Base-by-base conservation (phyloP, 2,888 invertebrate genomes). In the Brenthis daphne region DNA sequence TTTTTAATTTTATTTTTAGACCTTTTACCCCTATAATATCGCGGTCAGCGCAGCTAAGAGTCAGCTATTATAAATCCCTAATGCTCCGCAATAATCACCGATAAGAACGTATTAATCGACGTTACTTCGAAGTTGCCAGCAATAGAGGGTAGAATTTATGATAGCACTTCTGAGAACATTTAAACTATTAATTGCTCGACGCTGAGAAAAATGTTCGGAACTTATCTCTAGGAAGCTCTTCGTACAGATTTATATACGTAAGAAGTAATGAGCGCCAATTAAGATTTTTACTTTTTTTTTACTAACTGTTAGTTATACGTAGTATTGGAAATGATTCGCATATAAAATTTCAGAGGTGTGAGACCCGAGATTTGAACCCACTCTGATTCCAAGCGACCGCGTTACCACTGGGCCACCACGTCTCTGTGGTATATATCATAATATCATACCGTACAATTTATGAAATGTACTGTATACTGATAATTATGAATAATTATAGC, bases 121-220 rank as follows among this genome's bases (percentile, higher is more conserved):
- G 60, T n/a, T 58, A 50, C 50, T 29, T n/a, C 29, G 50, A 48
- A 50, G 29, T 50, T 14, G 63, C 14, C 0, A n/a, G 11, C n/a
- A 3, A 16, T 53, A 53, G 51, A n/a, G 51, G 53, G 37, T 43
- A 63, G 63, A 54, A 63, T 63, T 63, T 37, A 63, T 63, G 53
- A 43, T 11, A 63, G 37, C 63, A 63, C 20, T 63, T 63, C 63
- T 51, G 20, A 63, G 63, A 63, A 63, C 63, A 63, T 63, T 63
- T 63, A 37, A 63, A 63, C 63, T 63, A 63, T 63, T 63, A 63
- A 63, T 63, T 63, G 63, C 63, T 63, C 16, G 29, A 50, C 63
- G 51, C 37, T 8, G 20, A 63, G 63, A 63, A 63, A 63, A 63
- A 63, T 63, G 63, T 63, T 16, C 53, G 14, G 53, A 51, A 63